Conservation (phyloP, 2,113 vertebrate genomes). For the Channa maculata region DNA sequence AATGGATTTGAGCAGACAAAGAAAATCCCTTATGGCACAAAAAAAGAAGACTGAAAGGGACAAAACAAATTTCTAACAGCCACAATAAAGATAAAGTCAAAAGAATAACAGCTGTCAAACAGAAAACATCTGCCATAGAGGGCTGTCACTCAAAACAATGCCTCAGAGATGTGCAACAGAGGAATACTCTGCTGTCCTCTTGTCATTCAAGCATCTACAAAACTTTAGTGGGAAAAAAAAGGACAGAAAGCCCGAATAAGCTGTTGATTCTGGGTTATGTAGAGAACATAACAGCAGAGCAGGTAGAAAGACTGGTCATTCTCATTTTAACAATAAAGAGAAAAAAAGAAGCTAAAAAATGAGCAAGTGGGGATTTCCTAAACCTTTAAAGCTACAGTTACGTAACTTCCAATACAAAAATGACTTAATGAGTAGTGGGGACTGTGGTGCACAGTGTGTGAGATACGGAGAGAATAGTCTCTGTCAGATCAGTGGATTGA, state of each 20-base stretch:
- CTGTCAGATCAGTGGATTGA: constrained; percentile 4
- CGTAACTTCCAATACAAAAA: neutral
- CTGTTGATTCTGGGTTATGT: constrained; percentile 13
- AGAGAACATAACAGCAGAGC: constrained; percentile 3
- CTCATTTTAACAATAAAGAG: constrained; percentile 2
- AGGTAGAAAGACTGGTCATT: constrained; percentile 11
- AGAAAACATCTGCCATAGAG: constrained; percentile 6
- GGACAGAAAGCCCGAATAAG: constrained; percentile 1
- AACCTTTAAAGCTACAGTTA: neutral
- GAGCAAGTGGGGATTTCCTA: neutral
- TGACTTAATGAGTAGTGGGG: neutral
- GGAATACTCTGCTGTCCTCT: constrained; percentile 8
- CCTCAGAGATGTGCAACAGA: constrained; percentile 24
- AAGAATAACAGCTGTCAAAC: constrained; percentile 36
- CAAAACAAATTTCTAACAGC: constrained; percentile 51
- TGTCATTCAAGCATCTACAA: constrained; percentile 37
- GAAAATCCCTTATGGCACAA: constrained; percentile 23
- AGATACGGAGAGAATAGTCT: neutral
- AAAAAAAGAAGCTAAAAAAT: constrained; percentile 1
- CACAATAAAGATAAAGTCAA: constrained; percentile 46
- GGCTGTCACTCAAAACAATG: constrained; percentile 54
- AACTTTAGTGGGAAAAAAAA: constrained; percentile 25
- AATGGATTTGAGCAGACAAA: constrained; percentile 19
- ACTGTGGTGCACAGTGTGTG: neutral
- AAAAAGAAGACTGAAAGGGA: constrained; percentile 17